Evolutionary conservation across 2,113 vertebrate genomes (phyloP).

Genomic region (Athene noctua): DNA sequence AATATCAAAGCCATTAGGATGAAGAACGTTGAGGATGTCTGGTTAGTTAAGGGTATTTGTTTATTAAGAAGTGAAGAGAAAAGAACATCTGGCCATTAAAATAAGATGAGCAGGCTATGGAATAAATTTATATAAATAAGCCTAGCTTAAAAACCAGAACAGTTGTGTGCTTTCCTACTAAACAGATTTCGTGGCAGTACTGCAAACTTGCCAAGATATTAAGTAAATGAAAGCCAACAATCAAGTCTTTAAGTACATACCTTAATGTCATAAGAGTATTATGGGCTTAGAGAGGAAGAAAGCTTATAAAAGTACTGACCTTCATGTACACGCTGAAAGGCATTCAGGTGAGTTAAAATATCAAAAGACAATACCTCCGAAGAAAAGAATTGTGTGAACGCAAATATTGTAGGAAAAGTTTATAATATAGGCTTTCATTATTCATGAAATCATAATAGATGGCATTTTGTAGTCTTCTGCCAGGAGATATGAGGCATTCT

Average conservation of each 20-base stretch:
- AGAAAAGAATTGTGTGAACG: background rate
- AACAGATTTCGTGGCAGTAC: constrained; percentile 44
- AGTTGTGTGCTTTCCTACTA: constrained; percentile 56
- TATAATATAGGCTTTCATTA: background rate
- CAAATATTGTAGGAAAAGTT: background rate
- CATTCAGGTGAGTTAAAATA: background rate
- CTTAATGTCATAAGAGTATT: constrained; percentile 57
- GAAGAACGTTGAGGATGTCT: background rate
- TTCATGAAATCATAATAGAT: background rate
- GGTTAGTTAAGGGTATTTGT: constrained; percentile 41
- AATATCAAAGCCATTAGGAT: background rate
- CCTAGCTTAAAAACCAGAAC: constrained; percentile 43
- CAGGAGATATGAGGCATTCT: background rate
- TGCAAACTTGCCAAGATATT: constrained; percentile 56
- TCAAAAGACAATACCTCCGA: background rate
- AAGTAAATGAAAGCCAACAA: constrained; percentile 63
- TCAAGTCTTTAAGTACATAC: constrained; percentile 59
- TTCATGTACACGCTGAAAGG: background rate
- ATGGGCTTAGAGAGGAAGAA: constrained; percentile 8
- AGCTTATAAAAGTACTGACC: constrained; percentile 25
- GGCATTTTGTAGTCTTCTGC: background rate
- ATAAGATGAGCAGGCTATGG: constrained; percentile 47
- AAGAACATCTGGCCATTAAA: constrained; percentile 67
- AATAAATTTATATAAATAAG: constrained; percentile 65
- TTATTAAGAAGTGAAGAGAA: constrained; percentile 52